Evolutionary conservation across 2,888 invertebrate species (phyloP).

Genomic region (Cantharis rufa): DNA sequence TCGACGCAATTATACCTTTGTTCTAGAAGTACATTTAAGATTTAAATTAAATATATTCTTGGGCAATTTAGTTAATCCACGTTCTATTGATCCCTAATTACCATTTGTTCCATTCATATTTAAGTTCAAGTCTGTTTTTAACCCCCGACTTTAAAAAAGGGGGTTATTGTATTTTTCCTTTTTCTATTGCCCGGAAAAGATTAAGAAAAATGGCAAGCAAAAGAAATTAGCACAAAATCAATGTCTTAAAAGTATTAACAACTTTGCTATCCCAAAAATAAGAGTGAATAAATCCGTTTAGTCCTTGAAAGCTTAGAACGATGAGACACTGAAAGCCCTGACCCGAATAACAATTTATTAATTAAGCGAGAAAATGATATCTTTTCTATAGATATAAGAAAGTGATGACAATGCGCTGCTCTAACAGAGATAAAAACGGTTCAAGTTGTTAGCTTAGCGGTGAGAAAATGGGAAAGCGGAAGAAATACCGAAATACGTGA

Average conservation of each 20-base stretch:
- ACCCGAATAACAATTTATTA: constrained; percentile 42
- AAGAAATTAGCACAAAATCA: constrained; percentile 4
- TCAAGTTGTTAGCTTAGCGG: constrained; percentile 36
- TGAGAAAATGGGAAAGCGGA: constrained; percentile 38
- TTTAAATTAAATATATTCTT: constrained; percentile 36
- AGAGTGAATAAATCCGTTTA: constrained; percentile 22
- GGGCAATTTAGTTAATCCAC: constrained; percentile 33
- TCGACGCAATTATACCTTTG: constrained; percentile 35
- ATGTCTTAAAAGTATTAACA: constrained; percentile 15
- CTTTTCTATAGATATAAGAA: constrained; percentile 38
- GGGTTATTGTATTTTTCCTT: constrained; percentile 3
- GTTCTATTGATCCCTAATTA: constrained; percentile 39
- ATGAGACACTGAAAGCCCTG: constrained; percentile 28
- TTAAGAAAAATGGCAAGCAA: neutral
- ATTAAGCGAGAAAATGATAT: constrained; percentile 39
- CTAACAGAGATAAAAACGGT: constrained; percentile 35
- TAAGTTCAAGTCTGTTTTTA: neutral
- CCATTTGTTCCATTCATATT: constrained; percentile 38
- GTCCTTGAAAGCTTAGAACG: constrained; percentile 19
- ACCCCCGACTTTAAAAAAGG: neutral
- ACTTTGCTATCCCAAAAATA: constrained; percentile 10
- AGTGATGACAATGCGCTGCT: constrained; percentile 40
- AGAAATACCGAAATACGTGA: constrained; percentile 34
- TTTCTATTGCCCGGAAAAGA: neutral
- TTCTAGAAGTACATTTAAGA: constrained; percentile 31